Evolutionary conservation across 92 coral and sea anemone species (phyloP).

Genomic region (Umimayanthus chanpuru): DNA sequence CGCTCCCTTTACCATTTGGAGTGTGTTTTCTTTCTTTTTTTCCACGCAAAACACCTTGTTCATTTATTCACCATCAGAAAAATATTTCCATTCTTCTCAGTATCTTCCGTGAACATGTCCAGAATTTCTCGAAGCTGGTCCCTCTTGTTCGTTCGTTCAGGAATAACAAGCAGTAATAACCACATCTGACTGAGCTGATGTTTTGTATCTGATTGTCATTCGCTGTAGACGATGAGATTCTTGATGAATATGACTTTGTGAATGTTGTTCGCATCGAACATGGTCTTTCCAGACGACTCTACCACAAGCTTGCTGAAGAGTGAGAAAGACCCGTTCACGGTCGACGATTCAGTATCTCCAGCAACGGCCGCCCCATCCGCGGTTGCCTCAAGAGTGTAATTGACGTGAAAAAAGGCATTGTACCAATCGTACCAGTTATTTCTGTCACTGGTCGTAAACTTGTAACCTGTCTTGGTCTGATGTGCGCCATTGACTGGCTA

Average conservation of each 20-base stretch:
- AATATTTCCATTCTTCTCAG: neutral
- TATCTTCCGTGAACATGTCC: neutral
- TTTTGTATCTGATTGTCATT: neutral
- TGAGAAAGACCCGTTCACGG: conserved; percentile 18
- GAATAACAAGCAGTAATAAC: neutral
- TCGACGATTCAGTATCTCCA: neutral
- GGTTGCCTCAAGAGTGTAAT: neutral
- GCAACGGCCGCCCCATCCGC: neutral
- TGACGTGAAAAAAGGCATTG: neutral
- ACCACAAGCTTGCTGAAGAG: neutral
- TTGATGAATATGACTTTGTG: conserved; percentile 30
- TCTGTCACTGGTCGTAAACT: neutral
- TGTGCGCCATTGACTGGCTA: neutral
- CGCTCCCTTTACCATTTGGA: neutral
- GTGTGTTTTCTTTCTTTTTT: neutral
- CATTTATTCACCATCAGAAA: neutral
- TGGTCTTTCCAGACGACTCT: neutral
- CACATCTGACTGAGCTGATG: neutral
- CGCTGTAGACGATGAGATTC: neutral
- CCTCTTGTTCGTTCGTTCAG: no score
- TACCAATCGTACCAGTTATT: neutral
- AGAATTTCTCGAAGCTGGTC: neutral
- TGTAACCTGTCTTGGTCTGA: neutral
- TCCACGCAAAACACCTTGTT: neutral
- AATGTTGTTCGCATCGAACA: neutral